Conservation (phyloP, 2,888 invertebrate genomes). For the Papilio protenor region DNA sequence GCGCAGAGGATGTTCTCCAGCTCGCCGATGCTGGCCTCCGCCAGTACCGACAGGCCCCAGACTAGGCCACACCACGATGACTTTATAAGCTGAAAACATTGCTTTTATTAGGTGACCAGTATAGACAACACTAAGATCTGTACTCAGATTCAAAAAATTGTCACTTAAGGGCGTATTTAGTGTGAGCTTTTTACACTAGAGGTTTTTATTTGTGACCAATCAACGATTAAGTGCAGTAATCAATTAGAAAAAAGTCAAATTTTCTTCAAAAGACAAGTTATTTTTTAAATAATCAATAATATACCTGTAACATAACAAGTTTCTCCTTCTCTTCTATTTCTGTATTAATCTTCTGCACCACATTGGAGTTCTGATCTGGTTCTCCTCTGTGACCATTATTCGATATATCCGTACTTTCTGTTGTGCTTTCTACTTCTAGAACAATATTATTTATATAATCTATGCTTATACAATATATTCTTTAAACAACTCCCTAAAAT, state of each 20-base stretch:
- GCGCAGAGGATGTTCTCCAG: slow-evolving; percentile 96
- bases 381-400: slow-evolving; percentile 68
- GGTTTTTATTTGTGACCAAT: not conserved
- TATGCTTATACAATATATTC: not conserved
- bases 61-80: slow-evolving; percentile 98
- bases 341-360: slow-evolving; percentile 73
- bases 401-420: slow-evolving; percentile 60
- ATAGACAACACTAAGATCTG: not conserved
- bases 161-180: not conserved
- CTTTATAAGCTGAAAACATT: slow-evolving; percentile 88
- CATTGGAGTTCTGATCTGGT: slow-evolving; percentile 75
- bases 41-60: slow-evolving; percentile 94
- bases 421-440: slow-evolving; percentile 55
- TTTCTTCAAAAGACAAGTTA: too few relatives aligned
- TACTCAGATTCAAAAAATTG: not conserved
- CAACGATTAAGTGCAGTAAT: too few relatives aligned
- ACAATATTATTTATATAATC: slow-evolving; percentile 15
- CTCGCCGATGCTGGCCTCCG: slow-evolving; percentile 98
- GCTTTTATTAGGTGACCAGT: not conserved
- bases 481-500: not conserved
- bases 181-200: not conserved
- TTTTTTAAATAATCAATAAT: not conserved
- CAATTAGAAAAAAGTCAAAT: too few relatives aligned
- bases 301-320: slow-evolving; percentile 66
- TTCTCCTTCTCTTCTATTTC: slow-evolving; percentile 70